Percentiles rank a stretch among this genome's conserved stretches.
These are phyloP conservation scores for Gavialis gangeticus DNA, from an alignment of 2,113 vertebrate genomes.

Conservation along the genomic window DNA sequence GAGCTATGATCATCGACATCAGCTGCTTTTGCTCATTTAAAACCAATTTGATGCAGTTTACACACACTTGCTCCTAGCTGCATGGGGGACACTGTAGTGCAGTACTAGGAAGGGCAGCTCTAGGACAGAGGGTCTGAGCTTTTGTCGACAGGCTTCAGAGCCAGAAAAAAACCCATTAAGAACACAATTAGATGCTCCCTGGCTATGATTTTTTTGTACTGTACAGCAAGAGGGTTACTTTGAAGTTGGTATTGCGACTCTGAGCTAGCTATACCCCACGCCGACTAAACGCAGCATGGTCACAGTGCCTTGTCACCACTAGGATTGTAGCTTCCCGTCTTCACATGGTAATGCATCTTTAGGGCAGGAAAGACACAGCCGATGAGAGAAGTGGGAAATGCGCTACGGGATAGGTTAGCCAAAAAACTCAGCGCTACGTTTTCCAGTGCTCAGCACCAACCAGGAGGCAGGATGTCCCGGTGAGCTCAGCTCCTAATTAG, in stretches of 20 bases:
- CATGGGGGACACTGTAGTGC: not conserved
- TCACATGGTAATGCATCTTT: not conserved
- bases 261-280: not conserved
- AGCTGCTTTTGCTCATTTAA: not conserved
- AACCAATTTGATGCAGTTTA: not conserved
- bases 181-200: not conserved
- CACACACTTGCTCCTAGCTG: not conserved
- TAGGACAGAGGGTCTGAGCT: not conserved
- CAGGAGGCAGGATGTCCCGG: not conserved
- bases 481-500: not conserved
- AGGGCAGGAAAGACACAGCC: not conserved
- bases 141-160: not conserved
- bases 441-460: not conserved
- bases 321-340: not conserved
- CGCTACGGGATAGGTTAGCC: accelerated
- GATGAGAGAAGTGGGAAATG: accelerated
- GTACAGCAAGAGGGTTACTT: accelerated
- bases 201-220: not conserved
- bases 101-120: not conserved
- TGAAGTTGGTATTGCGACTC: too few species aligned
- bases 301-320: not conserved
- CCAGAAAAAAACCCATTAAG: not conserved
- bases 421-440: not conserved
- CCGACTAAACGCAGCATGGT: not conserved
- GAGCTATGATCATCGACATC: not conserved